These are phyloP conservation scores for Scaptomyza caliginosa DNA, from an alignment of 2,888 invertebrate species.

Conservation along the genomic window DNA sequence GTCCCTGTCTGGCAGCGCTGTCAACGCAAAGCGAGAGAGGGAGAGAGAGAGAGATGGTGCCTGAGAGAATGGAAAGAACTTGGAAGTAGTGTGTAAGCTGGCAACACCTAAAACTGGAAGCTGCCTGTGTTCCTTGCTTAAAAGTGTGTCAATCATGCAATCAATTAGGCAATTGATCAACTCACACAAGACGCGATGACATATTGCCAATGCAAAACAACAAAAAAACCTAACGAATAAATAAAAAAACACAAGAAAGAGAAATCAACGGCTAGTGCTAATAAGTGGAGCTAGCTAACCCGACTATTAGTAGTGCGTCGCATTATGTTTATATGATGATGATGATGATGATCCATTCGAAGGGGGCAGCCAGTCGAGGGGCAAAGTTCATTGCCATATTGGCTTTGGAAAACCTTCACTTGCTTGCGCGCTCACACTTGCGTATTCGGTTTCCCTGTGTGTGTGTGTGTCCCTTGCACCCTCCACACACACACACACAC, in stretches of 20 bases:
- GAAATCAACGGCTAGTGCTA: slow-evolving; percentile 37
- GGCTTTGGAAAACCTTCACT: slow-evolving; percentile 41
- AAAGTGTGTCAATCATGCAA: slow-evolving; percentile 12
- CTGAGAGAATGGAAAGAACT: background rate
- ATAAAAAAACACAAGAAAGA: slow-evolving; percentile 15
- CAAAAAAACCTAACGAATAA: slow-evolving; percentile 10
- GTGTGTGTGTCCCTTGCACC: slow-evolving; percentile 14
- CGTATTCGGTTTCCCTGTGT: slow-evolving; percentile 35
- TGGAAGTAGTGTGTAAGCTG: background rate
- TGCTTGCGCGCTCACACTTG: slow-evolving; percentile 3
- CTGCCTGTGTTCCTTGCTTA: background rate
- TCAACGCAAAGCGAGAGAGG: background rate
- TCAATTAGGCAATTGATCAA: slow-evolving; percentile 23
- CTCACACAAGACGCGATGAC: slow-evolving; percentile 25
- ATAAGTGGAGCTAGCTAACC: slow-evolving; percentile 52
- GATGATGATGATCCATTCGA: slow-evolving; percentile 15
- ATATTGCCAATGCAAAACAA: slow-evolving; percentile 35
- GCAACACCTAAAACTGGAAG: background rate
- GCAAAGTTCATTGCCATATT: slow-evolving; percentile 61
- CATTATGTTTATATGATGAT: background rate
- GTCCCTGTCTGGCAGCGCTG: slow-evolving; percentile 18
- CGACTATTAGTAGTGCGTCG: slow-evolving; percentile 41
- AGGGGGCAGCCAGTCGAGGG: slow-evolving; percentile 20
- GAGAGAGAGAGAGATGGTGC: background rate
- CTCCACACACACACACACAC: no score